These are phyloP conservation scores for Oxyruncus cristatus DNA, from an alignment of 2,113 vertebrate species.

Conservation along the genomic window DNA sequence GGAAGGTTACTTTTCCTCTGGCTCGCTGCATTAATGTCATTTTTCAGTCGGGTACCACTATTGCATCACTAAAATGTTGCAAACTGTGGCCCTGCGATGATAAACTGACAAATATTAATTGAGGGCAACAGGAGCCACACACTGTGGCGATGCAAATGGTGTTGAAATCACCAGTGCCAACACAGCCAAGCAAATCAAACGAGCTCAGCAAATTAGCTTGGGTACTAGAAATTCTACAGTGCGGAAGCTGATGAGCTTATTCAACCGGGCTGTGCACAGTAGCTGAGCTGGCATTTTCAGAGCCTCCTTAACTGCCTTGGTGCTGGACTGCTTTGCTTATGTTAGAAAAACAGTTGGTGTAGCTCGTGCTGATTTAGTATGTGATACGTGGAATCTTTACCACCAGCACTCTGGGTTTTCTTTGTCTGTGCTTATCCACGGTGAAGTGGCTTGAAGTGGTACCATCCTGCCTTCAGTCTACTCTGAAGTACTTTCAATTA, in stretches of 20 bases:
- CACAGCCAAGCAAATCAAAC: not conserved
- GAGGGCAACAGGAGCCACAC: not conserved
- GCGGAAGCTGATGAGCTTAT: not conserved
- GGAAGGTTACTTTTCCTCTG: not conserved
- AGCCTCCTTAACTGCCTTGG: not conserved
- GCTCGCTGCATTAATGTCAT: not conserved
- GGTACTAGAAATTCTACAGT: slow-evolving; percentile 40
- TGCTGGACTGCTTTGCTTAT: not conserved
- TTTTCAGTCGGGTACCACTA: not conserved
- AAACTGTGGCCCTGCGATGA: not conserved
- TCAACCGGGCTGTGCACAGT: not conserved
- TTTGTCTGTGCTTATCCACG: not conserved
- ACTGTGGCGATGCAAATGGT: not conserved
- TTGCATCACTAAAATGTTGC: accelerated
- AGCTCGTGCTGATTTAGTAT: not conserved
- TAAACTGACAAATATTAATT: not conserved
- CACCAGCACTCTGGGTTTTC: not conserved
- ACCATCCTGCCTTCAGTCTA: not conserved
- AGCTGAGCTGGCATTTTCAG: slow-evolving; percentile 18
- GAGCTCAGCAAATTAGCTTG: not conserved
- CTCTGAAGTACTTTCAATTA: not conserved
- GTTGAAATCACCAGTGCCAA: not conserved
- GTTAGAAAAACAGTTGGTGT: not conserved
- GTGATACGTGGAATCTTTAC: not conserved
- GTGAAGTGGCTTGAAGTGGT: not conserved